Conservation (phyloP, 2,888 invertebrate genomes). For the Caenorhabditis sp. region DNA sequence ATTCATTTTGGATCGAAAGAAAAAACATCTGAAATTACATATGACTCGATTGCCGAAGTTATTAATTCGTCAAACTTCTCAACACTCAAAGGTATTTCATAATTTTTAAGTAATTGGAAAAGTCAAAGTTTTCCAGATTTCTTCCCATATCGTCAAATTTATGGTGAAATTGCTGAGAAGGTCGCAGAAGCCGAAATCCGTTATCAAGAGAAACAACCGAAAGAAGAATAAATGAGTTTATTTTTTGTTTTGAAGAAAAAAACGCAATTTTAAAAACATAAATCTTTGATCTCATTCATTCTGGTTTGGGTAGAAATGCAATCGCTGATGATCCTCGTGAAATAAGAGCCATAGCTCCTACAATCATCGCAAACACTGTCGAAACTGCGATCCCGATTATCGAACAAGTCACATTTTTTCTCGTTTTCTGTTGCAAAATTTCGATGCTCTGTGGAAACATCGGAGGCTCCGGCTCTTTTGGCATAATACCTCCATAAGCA, state of each 20-base stretch:
- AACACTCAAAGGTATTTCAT: constrained; percentile 20
- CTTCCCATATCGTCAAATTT: constrained; percentile 24
- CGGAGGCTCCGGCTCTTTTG: not conserved
- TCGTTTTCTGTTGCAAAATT: not conserved
- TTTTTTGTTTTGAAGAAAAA: constrained; percentile 6
- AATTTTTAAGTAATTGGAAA: not conserved
- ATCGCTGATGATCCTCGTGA: not conserved
- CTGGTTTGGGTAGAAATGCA: not conserved
- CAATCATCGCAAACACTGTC: not conserved
- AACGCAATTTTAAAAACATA: not conserved
- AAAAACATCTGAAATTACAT: constrained; percentile 7
- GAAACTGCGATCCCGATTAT: not conserved
- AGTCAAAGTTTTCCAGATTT: constrained; percentile 17
- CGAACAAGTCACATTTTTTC: not conserved
- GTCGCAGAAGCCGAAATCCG: not conserved
- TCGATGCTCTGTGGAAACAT: not conserved
- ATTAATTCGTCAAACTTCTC: constrained; percentile 18
- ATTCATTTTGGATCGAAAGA: constrained; percentile 5
- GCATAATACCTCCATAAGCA: not conserved
- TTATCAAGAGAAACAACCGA: not conserved
- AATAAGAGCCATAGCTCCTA: not conserved
- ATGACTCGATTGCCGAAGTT: constrained; percentile 22
- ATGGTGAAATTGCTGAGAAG: constrained; percentile 4
- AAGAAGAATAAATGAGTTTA: not conserved
- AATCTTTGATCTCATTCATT: not conserved